Conservation (phyloP, 2,888 invertebrate species). For the Sceliomorpha sp. region DNA sequence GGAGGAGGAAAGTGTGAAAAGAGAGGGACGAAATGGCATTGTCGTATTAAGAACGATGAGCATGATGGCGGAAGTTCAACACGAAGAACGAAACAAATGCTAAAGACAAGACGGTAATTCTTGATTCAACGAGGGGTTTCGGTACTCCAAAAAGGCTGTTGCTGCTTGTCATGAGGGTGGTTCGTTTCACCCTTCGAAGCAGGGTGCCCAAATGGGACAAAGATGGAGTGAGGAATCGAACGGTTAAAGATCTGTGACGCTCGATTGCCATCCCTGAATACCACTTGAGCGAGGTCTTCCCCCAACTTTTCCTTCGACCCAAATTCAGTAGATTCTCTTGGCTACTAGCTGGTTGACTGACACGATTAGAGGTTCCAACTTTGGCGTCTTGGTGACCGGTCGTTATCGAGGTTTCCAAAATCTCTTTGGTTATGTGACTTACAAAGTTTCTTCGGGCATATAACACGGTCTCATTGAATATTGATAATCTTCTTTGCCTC, state of each 20-base stretch:
- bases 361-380: conserved; percentile 60
- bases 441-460: conserved; percentile 34
- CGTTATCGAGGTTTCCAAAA: conserved; percentile 44
- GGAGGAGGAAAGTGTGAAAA: no score
- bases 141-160: conserved; percentile 26
- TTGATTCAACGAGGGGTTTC: conserved; percentile 36
- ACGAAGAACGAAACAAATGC: neutral
- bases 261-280: conserved; percentile 66
- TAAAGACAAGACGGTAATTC: conserved; percentile 14
- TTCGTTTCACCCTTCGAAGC: conserved; percentile 26
- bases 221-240: conserved; percentile 49
- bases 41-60: conserved; percentile 7
- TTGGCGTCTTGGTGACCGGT: conserved; percentile 49
- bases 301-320: conserved; percentile 11
- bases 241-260: conserved; percentile 71
- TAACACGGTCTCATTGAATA: conserved; percentile 18
- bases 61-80: neutral
- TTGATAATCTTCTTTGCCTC: conserved; percentile 13
- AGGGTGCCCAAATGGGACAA: conserved; percentile 24
- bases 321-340: conserved; percentile 60
- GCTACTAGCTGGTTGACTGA: conserved; percentile 23
- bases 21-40: no score
- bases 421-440: conserved; percentile 31
- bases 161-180: conserved; percentile 56
- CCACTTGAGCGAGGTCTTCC: conserved; percentile 50